Evolutionary conservation across 2,888 invertebrate species (phyloP), one percentile per base, ranked within the genome.

Genomic region (Pammene fasciana): DNA sequence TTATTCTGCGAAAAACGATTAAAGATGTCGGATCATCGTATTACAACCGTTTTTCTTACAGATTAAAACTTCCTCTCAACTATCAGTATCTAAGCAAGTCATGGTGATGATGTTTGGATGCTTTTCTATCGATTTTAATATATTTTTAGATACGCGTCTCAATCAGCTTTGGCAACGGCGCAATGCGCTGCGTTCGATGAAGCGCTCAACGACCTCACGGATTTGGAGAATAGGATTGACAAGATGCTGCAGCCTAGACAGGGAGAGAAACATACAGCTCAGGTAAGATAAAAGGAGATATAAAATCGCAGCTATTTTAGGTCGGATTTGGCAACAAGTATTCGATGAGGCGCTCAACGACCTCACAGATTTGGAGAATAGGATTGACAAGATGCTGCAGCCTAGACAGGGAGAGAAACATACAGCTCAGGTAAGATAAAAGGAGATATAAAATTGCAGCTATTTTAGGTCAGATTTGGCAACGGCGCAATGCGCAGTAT

Each of bases 71-170:
- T 26, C 26, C 26, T 26, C 2, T 26, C 26, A 26, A 26, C 26
- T 26, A 26, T 26, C 26, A 26, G 26, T 26, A 1, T 26, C 26
- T 26, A 26, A 26, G 26, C 26, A 26, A 26, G 26, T 4, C 26
- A 26, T 26, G 4, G 4, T 26, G 4, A 26, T n/a, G n/a, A n/a
- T n/a, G n/a, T n/a, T n/a, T n/a, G n/a, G n/a, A n/a, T n/a, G n/a
- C n/a, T n/a, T n/a, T n/a, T n/a, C n/a, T n/a, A 26, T 3, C 26
- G 26, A 26, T 26, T 50, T 50, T 16, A 7, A 8, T 38, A 14
- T 45, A 48, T 70, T 45, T 59, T 0, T 41, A 90, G 90, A 60
- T 91, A 90, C 60, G 90, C 90, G 0, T 81, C 85, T 0, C 85
- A 86, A 67, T 82, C 87, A 14, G 87, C 87, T 0, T 72, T 88